phyloP scores from a whole-genome alignment of 2,113 vertebrate genomes.

The Oxyruncus cristatus region DNA sequence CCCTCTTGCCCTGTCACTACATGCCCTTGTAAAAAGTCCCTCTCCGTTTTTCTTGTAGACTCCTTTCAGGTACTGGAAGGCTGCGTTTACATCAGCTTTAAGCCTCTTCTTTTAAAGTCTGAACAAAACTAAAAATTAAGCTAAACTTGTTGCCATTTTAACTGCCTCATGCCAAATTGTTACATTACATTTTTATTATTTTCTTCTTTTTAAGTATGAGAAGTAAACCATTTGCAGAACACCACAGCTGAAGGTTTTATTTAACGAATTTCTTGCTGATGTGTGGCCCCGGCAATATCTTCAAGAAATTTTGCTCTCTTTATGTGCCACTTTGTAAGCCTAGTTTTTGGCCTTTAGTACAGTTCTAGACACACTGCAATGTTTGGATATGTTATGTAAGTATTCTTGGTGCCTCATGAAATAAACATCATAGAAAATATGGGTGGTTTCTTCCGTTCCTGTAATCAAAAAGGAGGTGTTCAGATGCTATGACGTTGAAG shows the following conservation, averaged over 20 bases:
- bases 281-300: not conserved
- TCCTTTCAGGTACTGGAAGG: not conserved
- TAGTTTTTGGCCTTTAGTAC: not conserved
- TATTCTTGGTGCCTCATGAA: not conserved
- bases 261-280: not conserved
- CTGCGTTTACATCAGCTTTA: not conserved
- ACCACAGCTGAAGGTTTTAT: not conserved
- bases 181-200: not conserved
- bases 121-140: not conserved
- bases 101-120: not conserved
- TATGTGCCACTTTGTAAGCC: not conserved
- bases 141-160: not conserved
- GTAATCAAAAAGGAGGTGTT: not conserved
- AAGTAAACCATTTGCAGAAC: not conserved
- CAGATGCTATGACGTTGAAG: not conserved
- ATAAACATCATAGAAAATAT: not conserved
- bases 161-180: not conserved
- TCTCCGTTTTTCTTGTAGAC: not conserved
- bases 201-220: not conserved
- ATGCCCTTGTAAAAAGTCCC: not conserved
- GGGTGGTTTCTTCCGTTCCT: not conserved
- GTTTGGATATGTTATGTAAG: not conserved
- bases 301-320: not conserved
- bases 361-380: not conserved
- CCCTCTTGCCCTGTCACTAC: not conserved